Conservation (phyloP, 2,113 vertebrate species). For the Ifrita kowaldi region DNA sequence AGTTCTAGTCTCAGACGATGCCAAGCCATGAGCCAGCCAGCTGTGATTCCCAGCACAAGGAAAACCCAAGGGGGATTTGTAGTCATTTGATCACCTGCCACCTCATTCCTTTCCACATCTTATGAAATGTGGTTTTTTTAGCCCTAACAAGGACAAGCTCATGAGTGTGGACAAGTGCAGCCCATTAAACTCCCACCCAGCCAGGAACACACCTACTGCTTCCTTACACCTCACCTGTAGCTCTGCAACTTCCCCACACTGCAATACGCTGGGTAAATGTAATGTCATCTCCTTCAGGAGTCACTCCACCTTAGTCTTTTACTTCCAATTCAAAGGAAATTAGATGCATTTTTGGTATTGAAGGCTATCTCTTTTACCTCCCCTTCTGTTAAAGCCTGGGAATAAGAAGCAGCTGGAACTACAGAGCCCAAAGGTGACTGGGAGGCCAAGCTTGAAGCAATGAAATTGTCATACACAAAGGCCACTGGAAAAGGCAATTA, state of each 20-base stretch:
- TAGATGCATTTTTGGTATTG: background rate
- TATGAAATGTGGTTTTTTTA: background rate
- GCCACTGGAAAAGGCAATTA: background rate
- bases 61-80: background rate
- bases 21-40: background rate
- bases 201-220: accelerated
- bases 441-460: background rate
- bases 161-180: background rate
- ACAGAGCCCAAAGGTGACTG: background rate
- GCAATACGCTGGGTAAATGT: background rate
- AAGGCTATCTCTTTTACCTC: background rate
- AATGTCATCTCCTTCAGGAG: background rate
- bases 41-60: background rate
- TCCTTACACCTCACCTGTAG: background rate
- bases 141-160: background rate
- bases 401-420: background rate
- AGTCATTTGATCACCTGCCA: background rate
- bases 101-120: background rate
- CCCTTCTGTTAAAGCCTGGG: background rate
- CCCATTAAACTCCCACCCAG: background rate
- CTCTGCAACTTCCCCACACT: background rate
- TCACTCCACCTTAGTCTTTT: background rate
- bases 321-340: background rate
- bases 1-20: background rate
- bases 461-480: background rate